phyloP scores from a whole-genome alignment of 2,888 invertebrate genomes.

The Stenolophus ochropezus region DNA sequence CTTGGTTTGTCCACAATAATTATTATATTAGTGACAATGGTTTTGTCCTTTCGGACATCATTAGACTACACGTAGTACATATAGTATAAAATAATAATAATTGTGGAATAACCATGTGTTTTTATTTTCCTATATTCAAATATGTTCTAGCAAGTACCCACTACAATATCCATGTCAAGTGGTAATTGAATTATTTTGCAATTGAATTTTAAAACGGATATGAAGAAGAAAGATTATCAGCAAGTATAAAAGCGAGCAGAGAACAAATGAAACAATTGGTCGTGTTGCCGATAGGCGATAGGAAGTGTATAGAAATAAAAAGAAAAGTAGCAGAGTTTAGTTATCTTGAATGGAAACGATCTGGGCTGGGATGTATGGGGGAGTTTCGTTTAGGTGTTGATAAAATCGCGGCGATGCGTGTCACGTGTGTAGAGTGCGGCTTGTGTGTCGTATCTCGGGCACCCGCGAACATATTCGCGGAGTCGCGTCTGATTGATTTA shows the following conservation, averaged over 20 bases:
- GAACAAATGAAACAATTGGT: background rate
- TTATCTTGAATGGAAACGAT: constrained; percentile 12
- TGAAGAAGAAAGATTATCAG: background rate
- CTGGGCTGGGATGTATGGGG: background rate
- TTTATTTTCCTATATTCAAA: no score
- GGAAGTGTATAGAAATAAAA: background rate
- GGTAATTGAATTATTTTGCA: no score
- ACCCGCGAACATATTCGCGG: constrained; percentile 16
- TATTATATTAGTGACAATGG: no score
- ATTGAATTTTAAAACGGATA: no score
- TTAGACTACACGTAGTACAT: no score
- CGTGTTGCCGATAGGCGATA: background rate
- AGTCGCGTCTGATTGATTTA: constrained; percentile 55
- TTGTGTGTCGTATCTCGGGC: constrained; percentile 26
- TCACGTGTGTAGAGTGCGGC: constrained; percentile 12
- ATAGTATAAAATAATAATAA: no score
- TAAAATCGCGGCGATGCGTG: constrained; percentile 23
- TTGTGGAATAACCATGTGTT: no score
- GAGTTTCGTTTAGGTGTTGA: constrained; percentile 21
- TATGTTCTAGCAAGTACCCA: no score
- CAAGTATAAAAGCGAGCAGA: background rate
- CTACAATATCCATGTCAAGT: no score
- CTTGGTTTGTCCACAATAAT: no score
- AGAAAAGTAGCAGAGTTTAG: constrained; percentile 12
- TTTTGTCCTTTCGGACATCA: no score